A percentile compares a stretch with the other conserved stretches of the same genome.
These are phyloP conservation scores for Drosophila prosaltans DNA, from an alignment of 1,140 invertebrate genomes.

Conservation along the genomic window DNA sequence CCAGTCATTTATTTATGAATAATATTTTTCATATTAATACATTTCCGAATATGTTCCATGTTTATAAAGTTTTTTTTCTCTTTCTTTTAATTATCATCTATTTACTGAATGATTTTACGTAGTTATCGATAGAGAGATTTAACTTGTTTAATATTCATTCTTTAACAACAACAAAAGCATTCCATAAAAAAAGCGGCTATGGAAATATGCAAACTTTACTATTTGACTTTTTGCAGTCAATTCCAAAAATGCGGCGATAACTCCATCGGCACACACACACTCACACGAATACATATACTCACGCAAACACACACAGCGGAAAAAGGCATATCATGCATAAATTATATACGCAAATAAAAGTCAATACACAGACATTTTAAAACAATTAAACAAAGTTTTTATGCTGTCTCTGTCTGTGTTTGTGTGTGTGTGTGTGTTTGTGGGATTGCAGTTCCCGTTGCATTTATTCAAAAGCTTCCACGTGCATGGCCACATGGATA, in stretches of 20 bases:
- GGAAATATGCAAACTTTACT: neutral
- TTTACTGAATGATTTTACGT: neutral
- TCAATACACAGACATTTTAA: conserved; percentile 45
- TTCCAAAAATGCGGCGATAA: conserved; percentile 11
- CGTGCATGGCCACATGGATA: conserved; percentile 18
- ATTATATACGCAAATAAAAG: conserved; percentile 17
- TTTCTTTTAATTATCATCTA: conserved; percentile 1
- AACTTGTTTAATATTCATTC: conserved; percentile 3
- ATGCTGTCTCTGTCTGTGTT: neutral
- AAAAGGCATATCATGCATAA: conserved; percentile 17
- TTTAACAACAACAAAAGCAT: neutral
- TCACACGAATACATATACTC: neutral
- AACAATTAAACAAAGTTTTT: conserved; percentile 58
- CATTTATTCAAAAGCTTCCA: conserved; percentile 48
- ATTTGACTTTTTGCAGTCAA: conserved; percentile 7
- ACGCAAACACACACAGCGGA: neutral
- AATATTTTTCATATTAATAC: neutral
- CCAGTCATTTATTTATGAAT: too few relatives aligned
- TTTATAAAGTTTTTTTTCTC: neutral
- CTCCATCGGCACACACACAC: neutral
- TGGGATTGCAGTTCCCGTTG: conserved; percentile 29
- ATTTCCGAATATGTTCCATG: neutral
- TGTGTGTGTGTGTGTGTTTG: neutral
- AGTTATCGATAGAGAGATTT: neutral
- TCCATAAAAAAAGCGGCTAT: neutral